These are phyloP conservation scores for Hypena proboscidalis DNA, from an alignment of 2,888 invertebrate species.

Conservation along the genomic window DNA sequence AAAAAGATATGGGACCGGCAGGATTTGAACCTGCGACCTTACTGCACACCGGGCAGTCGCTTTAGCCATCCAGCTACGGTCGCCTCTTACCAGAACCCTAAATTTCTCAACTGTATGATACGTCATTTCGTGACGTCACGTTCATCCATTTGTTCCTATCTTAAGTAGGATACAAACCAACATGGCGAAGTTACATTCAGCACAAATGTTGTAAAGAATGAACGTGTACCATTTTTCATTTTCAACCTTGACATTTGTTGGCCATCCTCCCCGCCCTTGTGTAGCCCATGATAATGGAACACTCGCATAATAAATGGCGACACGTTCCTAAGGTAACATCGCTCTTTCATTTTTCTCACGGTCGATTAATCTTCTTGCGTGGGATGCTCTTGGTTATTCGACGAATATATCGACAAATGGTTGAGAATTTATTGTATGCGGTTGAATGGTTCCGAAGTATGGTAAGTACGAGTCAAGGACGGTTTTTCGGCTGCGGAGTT, in stretches of 20 bases:
- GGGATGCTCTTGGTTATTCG: conserved; percentile 48
- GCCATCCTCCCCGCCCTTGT: conserved; percentile 28
- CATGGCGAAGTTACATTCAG: too few species aligned
- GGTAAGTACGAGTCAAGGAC: conserved; percentile 25
- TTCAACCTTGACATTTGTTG: conserved; percentile 18
- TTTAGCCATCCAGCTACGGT: too few species aligned
- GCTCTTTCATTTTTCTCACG: conserved; percentile 73
- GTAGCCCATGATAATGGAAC: conserved; percentile 60
- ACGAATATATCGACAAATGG: conserved; percentile 57
- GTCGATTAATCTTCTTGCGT: conserved; percentile 67
- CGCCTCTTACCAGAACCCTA: too few species aligned
- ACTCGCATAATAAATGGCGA: conserved; percentile 69
- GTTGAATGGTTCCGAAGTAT: conserved; percentile 35
- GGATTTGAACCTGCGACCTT: too few species aligned
- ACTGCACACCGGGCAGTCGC: too few species aligned
- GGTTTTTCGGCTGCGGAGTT: conserved; percentile 2
- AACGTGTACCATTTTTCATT: conserved; percentile 3
- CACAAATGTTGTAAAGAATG: too few species aligned
- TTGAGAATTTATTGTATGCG: conserved; percentile 47
- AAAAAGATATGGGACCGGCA: too few species aligned
- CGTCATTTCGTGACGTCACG: too few species aligned
- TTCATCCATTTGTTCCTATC: too few species aligned
- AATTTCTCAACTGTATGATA: too few species aligned
- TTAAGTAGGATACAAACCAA: too few species aligned
- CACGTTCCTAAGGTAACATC: conserved; percentile 68